These are phyloP conservation scores for Intellagama lesueurii DNA, from an alignment of 2,797 vertebrate genomes.

Conservation along the genomic window DNA sequence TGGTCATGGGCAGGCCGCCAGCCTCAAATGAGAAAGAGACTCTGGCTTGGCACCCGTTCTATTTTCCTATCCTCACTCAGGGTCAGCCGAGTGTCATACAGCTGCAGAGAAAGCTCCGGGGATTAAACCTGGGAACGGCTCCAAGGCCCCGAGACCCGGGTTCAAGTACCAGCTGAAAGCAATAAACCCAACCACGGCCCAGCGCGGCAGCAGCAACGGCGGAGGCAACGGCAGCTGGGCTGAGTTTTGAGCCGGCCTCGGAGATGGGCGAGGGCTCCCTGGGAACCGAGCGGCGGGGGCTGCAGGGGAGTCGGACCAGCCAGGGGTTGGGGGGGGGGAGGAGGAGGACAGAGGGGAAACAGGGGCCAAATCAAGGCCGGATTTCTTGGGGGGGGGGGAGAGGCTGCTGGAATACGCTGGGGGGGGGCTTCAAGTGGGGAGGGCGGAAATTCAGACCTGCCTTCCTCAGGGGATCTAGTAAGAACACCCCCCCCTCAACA, in stretches of 20 bases:
- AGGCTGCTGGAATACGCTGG: background rate
- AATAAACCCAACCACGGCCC: constrained; percentile 97
- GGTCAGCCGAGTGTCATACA: constrained; percentile 99
- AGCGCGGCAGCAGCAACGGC: too few species aligned
- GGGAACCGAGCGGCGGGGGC: constrained; percentile 57
- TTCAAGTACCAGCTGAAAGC: constrained; percentile 99
- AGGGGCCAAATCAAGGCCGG: background rate
- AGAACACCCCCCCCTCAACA: background rate
- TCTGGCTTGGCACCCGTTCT: constrained; percentile 99
- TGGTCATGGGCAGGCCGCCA: constrained; percentile 99
- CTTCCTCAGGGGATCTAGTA: too few species aligned
- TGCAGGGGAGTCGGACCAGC: too few species aligned
- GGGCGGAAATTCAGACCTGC: too few species aligned
- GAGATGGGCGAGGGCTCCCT: constrained; percentile 76
- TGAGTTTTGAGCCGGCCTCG: constrained; percentile 84
- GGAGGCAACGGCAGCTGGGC: constrained; percentile 84
- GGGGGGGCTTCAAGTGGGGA: too few species aligned
- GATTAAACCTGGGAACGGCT: constrained; percentile 99
- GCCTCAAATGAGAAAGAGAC: constrained; percentile 99
- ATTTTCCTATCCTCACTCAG: constrained; percentile 99
- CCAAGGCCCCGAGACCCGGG: constrained; percentile 97
- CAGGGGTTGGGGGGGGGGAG: background rate
- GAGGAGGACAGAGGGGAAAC: background rate
- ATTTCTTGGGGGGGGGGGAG: too few species aligned
- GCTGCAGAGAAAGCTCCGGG: constrained; percentile 99